phyloP scores from a whole-genome alignment of 1,140 invertebrate species.

The Pseudomyrmex flavicornis region DNA sequence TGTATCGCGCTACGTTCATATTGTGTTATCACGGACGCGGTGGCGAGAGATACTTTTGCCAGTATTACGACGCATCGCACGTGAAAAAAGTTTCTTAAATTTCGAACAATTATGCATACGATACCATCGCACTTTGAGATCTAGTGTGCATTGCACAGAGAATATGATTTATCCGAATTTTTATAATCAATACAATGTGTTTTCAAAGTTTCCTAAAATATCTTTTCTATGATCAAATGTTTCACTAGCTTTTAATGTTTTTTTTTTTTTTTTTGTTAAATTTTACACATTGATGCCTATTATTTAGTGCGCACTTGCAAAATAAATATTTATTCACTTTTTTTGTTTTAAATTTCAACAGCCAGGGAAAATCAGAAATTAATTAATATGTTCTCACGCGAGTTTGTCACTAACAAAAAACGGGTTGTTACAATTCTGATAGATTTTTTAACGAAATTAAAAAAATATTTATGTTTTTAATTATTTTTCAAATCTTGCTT shows the following conservation, averaged over 20 bases:
- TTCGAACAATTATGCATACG: too few species aligned
- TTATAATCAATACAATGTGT: too few species aligned
- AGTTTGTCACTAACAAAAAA: slow-evolving; percentile 4
- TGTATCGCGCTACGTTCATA: too few species aligned
- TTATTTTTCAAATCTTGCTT: slow-evolving; percentile 33
- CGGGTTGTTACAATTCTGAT: slow-evolving; percentile 19
- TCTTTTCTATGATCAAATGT: slow-evolving; percentile 22
- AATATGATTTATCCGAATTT: too few species aligned
- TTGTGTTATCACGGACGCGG: too few species aligned
- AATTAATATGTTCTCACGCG: slow-evolving; percentile 42
- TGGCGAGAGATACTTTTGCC: too few species aligned
- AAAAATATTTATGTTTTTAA: slow-evolving; percentile 13
- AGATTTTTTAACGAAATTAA: slow-evolving; percentile 27
- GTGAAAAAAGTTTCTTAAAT: too few species aligned
- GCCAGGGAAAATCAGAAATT: slow-evolving; percentile 43
- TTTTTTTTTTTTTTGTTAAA: not conserved
- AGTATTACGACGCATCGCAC: too few species aligned
- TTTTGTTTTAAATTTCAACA: slow-evolving; percentile 35
- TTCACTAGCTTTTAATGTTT: not conserved
- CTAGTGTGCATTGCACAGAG: too few species aligned
- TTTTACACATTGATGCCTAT: slow-evolving; percentile 36
- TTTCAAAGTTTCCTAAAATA: too few species aligned
- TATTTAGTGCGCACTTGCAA: slow-evolving; percentile 49
- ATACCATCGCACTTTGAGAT: too few species aligned
- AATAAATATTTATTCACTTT: slow-evolving; percentile 46